Evolutionary conservation across 2,888 invertebrate genomes (phyloP).

Genomic region (Chloromyia formosa): DNA sequence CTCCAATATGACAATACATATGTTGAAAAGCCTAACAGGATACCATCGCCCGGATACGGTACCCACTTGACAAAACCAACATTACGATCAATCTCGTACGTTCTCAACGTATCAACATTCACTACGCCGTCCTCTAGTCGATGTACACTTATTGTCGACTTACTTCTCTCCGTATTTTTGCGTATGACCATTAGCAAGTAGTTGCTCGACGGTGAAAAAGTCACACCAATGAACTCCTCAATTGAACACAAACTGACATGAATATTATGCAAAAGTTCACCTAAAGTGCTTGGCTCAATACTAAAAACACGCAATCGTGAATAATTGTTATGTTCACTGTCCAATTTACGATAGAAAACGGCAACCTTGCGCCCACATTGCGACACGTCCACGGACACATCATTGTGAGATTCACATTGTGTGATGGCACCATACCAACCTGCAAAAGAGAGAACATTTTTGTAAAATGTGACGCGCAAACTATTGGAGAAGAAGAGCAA

Average conservation of each 20-base stretch:
- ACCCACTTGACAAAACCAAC: constrained; percentile 42
- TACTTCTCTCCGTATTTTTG: constrained; percentile 24
- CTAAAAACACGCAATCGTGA: constrained; percentile 41
- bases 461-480: neutral
- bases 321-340: constrained; percentile 29
- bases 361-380: constrained; percentile 39
- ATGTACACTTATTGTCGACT: constrained; percentile 39
- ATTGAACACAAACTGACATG: constrained; percentile 7
- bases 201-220: constrained; percentile 40
- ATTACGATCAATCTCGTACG: constrained; percentile 36
- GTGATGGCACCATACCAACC: constrained; percentile 42
- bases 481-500: neutral
- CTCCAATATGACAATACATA: constrained; percentile 39
- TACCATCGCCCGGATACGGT: constrained; percentile 34
- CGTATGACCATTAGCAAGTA: constrained; percentile 31
- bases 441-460: too few species aligned
- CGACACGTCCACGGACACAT: constrained; percentile 38
- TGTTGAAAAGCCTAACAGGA: constrained; percentile 35
- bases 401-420: constrained; percentile 40
- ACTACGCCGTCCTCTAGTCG: constrained; percentile 29
- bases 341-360: constrained; percentile 39
- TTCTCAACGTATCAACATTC: constrained; percentile 21
- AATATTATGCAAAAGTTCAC: constrained; percentile 38
- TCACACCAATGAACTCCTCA: constrained; percentile 40
- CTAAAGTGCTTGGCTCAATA: constrained; percentile 24